Evolutionary conservation across 2,113 vertebrate genomes (phyloP).

Genomic region (Cynocephalus volans): DNA sequence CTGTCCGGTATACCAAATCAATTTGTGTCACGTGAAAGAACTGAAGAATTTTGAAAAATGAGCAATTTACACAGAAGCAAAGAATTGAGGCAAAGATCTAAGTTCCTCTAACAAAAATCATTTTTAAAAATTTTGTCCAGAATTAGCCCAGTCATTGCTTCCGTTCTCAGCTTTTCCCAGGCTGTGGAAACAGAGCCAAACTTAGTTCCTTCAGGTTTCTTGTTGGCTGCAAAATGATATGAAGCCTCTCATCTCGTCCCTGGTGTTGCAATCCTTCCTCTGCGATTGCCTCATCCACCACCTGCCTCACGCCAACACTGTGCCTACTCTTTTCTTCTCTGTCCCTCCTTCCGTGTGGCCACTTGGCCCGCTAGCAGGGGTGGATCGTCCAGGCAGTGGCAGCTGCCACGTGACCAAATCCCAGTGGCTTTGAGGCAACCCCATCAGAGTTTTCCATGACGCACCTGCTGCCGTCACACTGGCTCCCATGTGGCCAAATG

Average conservation of each 20-base stretch:
- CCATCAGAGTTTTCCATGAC: conserved; percentile 54
- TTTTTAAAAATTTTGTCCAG: conserved; percentile 9
- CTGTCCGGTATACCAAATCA: not conserved
- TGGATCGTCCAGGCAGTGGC: not conserved
- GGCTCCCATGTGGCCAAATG: conserved; percentile 26
- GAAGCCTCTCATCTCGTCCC: not conserved
- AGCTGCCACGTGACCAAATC: not conserved
- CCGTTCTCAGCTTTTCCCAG: not conserved
- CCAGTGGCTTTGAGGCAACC: not conserved
- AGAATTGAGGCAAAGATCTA: conserved; percentile 46
- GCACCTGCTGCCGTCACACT: conserved; percentile 25
- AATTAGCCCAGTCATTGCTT: conserved; percentile 37
- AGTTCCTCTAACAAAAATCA: conserved; percentile 40
- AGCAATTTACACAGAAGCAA: conserved; percentile 33
- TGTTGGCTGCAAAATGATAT: not conserved
- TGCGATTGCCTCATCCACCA: not conserved
- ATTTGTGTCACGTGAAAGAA: not conserved
- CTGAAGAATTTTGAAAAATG: conserved; percentile 20
- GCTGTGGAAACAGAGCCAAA: conserved; percentile 17
- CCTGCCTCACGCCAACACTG: not conserved
- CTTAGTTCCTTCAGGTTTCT: conserved; percentile 35
- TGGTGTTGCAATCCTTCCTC: not conserved
- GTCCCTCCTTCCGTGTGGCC: not conserved
- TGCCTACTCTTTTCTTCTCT: not conserved
- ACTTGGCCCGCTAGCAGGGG: conserved; percentile 16